A percentile compares a stretch with the other conserved stretches of the same genome.
phyloP scores from a whole-genome alignment of 2,113 vertebrate genomes.

The Thymallus thymallus region DNA sequence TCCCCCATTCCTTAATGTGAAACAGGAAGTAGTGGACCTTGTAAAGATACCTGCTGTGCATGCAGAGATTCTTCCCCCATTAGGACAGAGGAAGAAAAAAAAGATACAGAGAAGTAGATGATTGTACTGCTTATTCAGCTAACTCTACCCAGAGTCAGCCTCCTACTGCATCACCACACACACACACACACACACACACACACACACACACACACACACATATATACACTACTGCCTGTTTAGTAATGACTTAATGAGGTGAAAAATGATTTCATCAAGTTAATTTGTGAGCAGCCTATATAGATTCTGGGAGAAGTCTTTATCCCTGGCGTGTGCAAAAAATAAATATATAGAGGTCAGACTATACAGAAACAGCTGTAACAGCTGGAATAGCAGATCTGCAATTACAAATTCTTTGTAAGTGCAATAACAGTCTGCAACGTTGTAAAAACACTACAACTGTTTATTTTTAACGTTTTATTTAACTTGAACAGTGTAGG shows the following conservation, averaged over 20 bases:
- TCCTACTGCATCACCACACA: conserved; percentile 17
- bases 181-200: not conserved
- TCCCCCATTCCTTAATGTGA: not conserved
- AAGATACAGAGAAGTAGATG: not conserved
- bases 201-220: not conserved
- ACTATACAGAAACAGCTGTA: too few species aligned
- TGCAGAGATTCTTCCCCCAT: not conserved
- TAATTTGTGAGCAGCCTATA: too few species aligned
- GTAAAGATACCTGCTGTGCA: not conserved
- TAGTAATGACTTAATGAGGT: too few species aligned
- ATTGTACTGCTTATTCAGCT: conserved; percentile 56
- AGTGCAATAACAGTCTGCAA: too few species aligned
- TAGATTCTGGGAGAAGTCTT: too few species aligned
- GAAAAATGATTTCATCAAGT: too few species aligned
- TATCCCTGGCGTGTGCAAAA: too few species aligned
- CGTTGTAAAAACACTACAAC: not conserved
- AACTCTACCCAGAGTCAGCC: conserved; percentile 33
- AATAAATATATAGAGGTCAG: too few species aligned
- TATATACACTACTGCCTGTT: not conserved
- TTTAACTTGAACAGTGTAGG: not conserved
- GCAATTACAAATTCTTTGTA: too few species aligned
- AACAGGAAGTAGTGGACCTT: not conserved
- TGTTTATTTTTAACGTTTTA: not conserved
- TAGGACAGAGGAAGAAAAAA: not conserved
- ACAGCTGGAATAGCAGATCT: too few species aligned